A percentile compares a stretch with the other conserved stretches of the same genome.
Evolutionary conservation across 2,113 vertebrate species (phyloP).

Genomic region (Nannospalax galili): DNA sequence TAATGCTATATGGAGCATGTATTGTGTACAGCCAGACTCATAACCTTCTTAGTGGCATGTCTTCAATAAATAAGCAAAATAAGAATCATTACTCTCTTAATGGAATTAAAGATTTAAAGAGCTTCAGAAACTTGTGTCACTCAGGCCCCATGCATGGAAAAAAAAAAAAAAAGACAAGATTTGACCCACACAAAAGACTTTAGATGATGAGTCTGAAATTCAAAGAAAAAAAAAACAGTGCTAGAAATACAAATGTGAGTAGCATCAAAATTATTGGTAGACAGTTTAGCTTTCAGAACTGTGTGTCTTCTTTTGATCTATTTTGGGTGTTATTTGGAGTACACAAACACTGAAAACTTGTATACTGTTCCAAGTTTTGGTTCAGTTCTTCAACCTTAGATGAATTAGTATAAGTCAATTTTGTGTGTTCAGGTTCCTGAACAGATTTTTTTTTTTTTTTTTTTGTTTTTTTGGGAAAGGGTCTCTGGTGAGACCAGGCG

Average conservation of each 20-base stretch:
- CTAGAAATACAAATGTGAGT: not conserved
- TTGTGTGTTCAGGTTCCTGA: not conserved
- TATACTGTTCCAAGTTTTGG: not conserved
- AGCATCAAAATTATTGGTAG: not conserved
- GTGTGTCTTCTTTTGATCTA: not conserved
- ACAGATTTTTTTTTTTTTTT: too few species aligned
- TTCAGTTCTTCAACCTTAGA: not conserved
- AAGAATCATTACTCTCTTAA: not conserved
- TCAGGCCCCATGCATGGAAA: not conserved
- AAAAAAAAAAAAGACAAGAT: not conserved
- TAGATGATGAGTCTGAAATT: not conserved
- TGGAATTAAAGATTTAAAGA: not conserved
- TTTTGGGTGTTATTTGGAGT: not conserved
- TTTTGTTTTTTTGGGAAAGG: too few species aligned
- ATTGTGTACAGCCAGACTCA: not conserved
- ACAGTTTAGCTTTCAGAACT: not conserved
- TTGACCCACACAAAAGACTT: constrained; percentile 14
- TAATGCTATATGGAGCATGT: not conserved
- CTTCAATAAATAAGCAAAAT: constrained; percentile 27
- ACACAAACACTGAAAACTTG: not conserved
- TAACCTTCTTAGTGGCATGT: not conserved
- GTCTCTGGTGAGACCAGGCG: too few species aligned
- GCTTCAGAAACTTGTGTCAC: not conserved
- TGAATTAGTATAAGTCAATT: not conserved
- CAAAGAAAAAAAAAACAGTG: not conserved